These are phyloP conservation scores for Tyto alba DNA, from an alignment of 2,113 vertebrate species.

Conservation along the genomic window DNA sequence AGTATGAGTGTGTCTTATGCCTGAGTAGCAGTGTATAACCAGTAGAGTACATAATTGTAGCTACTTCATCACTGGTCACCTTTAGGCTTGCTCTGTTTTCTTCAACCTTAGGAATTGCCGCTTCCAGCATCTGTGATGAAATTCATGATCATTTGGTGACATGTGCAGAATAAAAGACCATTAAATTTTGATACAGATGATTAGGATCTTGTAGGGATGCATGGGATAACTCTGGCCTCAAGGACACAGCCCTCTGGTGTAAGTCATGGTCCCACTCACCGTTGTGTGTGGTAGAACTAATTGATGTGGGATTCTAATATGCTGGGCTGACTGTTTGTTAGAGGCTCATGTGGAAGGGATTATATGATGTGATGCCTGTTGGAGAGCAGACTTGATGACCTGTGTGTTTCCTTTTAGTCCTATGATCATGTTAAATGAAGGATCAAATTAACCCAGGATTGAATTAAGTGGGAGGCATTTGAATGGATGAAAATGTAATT, in stretches of 20 bases:
- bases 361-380: slow-evolving; percentile 12
- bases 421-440: slow-evolving; percentile 56
- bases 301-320: not conserved
- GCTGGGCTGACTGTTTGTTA: not conserved
- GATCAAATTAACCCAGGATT: slow-evolving; percentile 38
- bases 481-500: not conserved
- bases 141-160: not conserved
- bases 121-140: not conserved
- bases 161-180: not conserved
- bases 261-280: not conserved
- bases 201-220: not conserved
- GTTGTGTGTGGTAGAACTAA: not conserved
- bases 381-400: slow-evolving; percentile 24
- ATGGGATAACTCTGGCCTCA: not conserved
- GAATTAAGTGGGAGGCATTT: slow-evolving; percentile 40
- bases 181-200: not conserved
- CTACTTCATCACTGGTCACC: not conserved
- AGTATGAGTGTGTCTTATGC: not conserved
- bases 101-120: not conserved
- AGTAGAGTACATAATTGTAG: not conserved
- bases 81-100: not conserved
- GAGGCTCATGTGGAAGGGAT: slow-evolving; percentile 33
- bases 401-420: slow-evolving; percentile 21
- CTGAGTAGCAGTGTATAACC: not conserved
- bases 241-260: not conserved